Evolutionary conservation across 2,888 invertebrate species (phyloP), one percentile per base, ranked within the genome.

Genomic region (Ethmia dodecea): DNA sequence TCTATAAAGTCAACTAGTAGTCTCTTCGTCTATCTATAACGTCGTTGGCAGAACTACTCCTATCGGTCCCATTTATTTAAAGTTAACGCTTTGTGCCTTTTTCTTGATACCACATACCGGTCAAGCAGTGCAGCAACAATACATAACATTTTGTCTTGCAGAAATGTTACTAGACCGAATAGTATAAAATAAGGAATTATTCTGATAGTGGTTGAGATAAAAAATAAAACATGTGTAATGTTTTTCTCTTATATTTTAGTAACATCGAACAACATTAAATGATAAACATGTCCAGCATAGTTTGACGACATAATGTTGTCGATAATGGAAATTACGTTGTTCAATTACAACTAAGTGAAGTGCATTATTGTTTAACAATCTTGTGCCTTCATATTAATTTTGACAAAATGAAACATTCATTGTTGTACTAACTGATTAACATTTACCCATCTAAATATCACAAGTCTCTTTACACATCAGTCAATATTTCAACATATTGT

Each of bases 381-480:
- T 27, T 15, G 27, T 27, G 28, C 28, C 20, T 28, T 33, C 13
- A 12, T 33, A 11, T 28, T 28, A 24, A 24, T 11, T 24, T 22
- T 5, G 14, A 11, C 12, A 30, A 13, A 31, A 20, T 13, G 11
- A 13, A 31, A 33, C 10, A 20, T 10, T 22, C 12, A 24, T 13
- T 15, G 26, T 31, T 31, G 28, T 15, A 31, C 38, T 31, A 27
- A 27, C 3, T 9, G 13, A 22, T n/a, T 33, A 33, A 27, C n/a
- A 10, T 13, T 28, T 33, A 33, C 45, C 57, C 56, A 49, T 49
- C 69, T 72, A 70, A 70, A 64, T 80, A 81, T 79, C 80, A 80
- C 80, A 81, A 67, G 59, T 70, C 60, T 61, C 63, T 63, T 51
- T 65, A 62, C 70, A 71, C 72, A 68, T 79, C 80, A 81, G 79